Percentiles rank a stretch among this genome's conserved stretches.
Conservation (phyloP, 2,797 vertebrate species). For the Gymnothorax reevesii region DNA sequence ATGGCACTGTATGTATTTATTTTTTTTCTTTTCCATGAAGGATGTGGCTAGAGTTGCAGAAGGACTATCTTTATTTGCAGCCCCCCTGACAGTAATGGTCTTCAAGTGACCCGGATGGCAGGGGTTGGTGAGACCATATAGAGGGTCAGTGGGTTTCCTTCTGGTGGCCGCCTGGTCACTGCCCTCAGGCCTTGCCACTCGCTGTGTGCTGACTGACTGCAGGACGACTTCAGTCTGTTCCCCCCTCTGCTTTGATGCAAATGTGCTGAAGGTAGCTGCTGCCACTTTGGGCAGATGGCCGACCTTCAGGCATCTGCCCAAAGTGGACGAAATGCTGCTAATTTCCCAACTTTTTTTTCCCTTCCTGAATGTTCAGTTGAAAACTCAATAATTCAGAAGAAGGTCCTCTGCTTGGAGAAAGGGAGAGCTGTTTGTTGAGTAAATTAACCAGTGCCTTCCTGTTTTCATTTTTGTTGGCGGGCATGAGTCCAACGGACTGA, state of each 20-base stretch:
- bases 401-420: constrained; percentile 80
- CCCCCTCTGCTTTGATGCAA: constrained; percentile 87
- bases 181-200: constrained; percentile 58
- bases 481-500: neutral
- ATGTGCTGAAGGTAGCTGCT: constrained; percentile 92
- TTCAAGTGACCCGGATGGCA: constrained; percentile 1
- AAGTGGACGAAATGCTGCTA: constrained; percentile 82
- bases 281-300: constrained; percentile 90
- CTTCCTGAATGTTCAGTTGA: constrained; percentile 89
- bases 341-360: constrained; percentile 79
- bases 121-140: constrained; percentile 27
- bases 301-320: constrained; percentile 89
- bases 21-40: neutral
- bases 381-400: constrained; percentile 93
- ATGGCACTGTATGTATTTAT: neutral
- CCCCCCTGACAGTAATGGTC: constrained; percentile 11
- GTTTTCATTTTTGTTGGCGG: constrained; percentile 16
- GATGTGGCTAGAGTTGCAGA: neutral
- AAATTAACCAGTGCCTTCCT: constrained; percentile 10
- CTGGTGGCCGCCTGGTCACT: constrained; percentile 45
- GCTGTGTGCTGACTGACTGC: constrained; percentile 58
- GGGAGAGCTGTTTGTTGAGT: constrained; percentile 16
- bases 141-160: constrained; percentile 45
- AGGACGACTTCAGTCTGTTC: constrained; percentile 58
- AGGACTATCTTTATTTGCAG: neutral